Evolutionary conservation across 2,113 vertebrate genomes (phyloP), one percentile per base, ranked within the genome.

Genomic region (Oryzias woworae): DNA sequence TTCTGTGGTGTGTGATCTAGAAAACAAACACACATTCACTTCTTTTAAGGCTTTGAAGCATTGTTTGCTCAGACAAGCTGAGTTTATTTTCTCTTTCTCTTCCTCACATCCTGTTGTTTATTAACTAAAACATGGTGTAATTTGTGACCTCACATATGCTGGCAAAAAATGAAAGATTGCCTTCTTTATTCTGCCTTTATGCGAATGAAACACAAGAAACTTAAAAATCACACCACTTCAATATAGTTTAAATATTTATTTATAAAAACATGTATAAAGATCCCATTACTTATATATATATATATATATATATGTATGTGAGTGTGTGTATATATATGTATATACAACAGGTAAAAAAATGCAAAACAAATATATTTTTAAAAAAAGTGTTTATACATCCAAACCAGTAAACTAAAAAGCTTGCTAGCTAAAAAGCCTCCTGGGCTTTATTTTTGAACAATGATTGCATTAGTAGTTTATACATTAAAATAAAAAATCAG

Each of bases 261-360:
- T 49, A 23, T 12, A 14, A 69, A 72, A 70, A 76, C 18, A 71
- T 53, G 1, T 23, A 14, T 67, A 60, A 72, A 26, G 53, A 54
- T 1, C 8, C 4, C 10, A 58, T 36, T 10, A 36, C 12, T 36
- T 36, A 36, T 36, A 31, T 53, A 42, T 1, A 48, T 76, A 79
- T 42, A 75, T 80, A 89, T 85, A 88, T 83, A 87, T 83, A 88
- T 85, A 85, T 55, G 22, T 23, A 28, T 53, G 13, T 50, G 10
- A 50, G 45, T 57, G 20, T 20, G 20, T 20, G 20, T 20, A 1
- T 6, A 28, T 28, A 5, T 4, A n/a, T n/a, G n/a, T n/a, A 57
- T 44, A 26, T 58, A 77, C 14, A 68, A 58, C 51, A 45, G 58
- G 57, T 26, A 23, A 28, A 28, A 18, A 81, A 36, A 36, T 10